Percentiles rank a stretch among this genome's conserved stretches.
These are phyloP conservation scores for Emydura subglobosa DNA, from an alignment of 2,113 vertebrate genomes.

Conservation along the genomic window DNA sequence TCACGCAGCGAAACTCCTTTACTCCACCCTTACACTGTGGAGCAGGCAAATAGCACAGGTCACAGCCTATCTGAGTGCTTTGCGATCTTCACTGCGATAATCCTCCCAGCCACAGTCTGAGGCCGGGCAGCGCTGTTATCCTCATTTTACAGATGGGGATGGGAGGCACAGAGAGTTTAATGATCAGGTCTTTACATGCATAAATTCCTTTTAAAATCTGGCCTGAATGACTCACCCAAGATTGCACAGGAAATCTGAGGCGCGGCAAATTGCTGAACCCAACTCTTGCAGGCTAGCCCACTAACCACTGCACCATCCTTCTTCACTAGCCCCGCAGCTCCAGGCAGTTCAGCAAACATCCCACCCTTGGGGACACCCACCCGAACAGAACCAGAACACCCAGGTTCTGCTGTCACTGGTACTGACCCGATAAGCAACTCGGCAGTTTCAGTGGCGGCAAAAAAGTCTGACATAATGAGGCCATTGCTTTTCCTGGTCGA, in stretches of 20 bases:
- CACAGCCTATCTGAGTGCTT: neutral
- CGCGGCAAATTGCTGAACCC: neutral
- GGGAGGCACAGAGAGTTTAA: neutral
- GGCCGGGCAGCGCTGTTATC: accelerated
- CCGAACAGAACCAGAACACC: accelerated
- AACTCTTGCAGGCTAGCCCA: neutral
- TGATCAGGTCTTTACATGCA: neutral
- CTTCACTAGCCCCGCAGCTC: accelerated
- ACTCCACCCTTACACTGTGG: neutral
- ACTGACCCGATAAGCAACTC: neutral
- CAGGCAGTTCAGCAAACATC: neutral
- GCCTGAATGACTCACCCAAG: neutral
- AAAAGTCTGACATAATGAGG: neutral
- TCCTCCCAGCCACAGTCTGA: neutral
- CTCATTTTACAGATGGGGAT: accelerated
- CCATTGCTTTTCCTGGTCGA: neutral
- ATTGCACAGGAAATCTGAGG: neutral
- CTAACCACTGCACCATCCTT: accelerated
- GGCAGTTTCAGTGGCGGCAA: accelerated
- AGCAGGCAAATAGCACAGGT: accelerated
- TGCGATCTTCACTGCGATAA: accelerated
- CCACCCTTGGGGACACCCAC: neutral
- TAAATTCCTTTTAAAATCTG: neutral
- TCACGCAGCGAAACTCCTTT: neutral
- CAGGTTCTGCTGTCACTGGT: accelerated